Evolutionary conservation across 1,140 invertebrate species (phyloP).

Genomic region (Bombus waltoni): DNA sequence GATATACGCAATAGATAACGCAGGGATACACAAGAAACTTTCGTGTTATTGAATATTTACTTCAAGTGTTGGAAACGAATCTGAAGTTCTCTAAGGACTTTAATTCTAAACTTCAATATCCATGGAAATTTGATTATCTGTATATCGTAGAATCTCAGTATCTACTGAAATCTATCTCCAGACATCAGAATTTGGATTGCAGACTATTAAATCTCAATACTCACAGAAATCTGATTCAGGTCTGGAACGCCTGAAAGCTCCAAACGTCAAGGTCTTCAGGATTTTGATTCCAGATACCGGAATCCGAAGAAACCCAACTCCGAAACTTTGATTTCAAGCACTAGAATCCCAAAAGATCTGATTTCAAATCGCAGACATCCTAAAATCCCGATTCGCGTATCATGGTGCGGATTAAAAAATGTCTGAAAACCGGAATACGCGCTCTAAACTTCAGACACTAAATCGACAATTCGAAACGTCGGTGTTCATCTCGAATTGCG

Average conservation of each 20-base stretch:
- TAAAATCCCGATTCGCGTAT: background rate
- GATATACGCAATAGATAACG: no score
- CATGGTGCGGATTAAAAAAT: background rate
- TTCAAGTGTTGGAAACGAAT: no score
- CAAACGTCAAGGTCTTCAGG: background rate
- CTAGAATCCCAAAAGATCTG: background rate
- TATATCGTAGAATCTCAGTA: no score
- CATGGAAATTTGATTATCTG: no score
- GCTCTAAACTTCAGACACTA: background rate
- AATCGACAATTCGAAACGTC: background rate
- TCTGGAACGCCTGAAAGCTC: fast-evolving
- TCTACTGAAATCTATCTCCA: no score
- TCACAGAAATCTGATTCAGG: no score
- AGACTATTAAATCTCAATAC: no score
- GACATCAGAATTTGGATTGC: no score
- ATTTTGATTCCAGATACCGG: background rate
- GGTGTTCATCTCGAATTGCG: background rate
- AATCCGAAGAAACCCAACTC: background rate
- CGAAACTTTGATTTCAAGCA: background rate
- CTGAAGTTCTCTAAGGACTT: no score
- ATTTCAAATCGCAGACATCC: background rate
- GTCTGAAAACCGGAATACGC: background rate
- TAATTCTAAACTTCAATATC: no score
- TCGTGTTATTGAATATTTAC: no score
- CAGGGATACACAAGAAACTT: no score